Percentiles rank a stretch among this genome's conserved stretches.
These are phyloP conservation scores for Chunga burmeisteri DNA, from an alignment of 2,113 vertebrate genomes.

Conservation along the genomic window DNA sequence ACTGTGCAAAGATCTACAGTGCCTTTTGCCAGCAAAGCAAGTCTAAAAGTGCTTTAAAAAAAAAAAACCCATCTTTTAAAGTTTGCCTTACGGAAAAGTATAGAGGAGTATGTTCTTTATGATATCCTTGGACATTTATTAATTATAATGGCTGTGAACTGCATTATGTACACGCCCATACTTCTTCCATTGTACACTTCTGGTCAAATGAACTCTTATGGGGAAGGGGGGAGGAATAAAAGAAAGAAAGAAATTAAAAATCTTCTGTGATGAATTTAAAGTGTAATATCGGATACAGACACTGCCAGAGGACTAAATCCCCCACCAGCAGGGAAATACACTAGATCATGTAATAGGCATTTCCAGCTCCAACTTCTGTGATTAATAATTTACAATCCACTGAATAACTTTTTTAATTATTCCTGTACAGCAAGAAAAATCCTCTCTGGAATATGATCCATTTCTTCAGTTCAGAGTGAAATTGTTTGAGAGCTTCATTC, in stretches of 20 bases:
- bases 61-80: not conserved
- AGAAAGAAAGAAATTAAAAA: not conserved
- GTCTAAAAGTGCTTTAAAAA: not conserved
- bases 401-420: constrained; percentile 45
- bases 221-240: not conserved
- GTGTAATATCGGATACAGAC: constrained; percentile 10
- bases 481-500: not conserved
- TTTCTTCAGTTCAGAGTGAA: constrained; percentile 32
- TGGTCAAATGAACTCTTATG: not conserved
- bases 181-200: not conserved
- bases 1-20: not conserved
- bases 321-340: constrained; percentile 23
- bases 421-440: constrained; percentile 41
- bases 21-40: not conserved
- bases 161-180: not conserved
- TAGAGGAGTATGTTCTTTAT: not conserved
- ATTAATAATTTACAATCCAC: constrained; percentile 69
- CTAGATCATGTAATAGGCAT: constrained; percentile 47
- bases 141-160: not conserved
- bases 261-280: not conserved
- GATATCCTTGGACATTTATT: not conserved
- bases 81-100: not conserved
- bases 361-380: constrained; percentile 63
- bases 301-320: constrained; percentile 40
- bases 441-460: constrained; percentile 21